These are phyloP conservation scores for Tragulus kanchil DNA, from an alignment of 2,113 vertebrate species.

Conservation along the genomic window DNA sequence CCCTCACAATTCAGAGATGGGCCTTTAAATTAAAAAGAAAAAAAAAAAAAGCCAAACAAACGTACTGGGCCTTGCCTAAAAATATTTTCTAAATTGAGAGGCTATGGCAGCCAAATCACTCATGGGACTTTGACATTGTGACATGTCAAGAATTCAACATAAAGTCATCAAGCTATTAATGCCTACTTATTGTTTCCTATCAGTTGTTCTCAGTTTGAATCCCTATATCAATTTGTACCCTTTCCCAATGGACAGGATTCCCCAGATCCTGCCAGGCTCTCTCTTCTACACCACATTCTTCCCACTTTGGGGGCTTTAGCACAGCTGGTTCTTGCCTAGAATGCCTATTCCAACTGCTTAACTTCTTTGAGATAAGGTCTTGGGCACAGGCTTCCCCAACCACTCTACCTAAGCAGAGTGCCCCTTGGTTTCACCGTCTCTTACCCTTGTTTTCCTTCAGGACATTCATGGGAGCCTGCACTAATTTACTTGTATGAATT, in stretches of 20 bases:
- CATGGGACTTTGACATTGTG: neutral
- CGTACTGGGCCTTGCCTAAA: neutral
- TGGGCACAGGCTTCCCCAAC: neutral
- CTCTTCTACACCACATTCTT: neutral
- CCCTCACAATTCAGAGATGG: neutral
- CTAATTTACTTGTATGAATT: neutral
- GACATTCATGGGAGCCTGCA: neutral
- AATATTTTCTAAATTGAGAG: conserved; percentile 20
- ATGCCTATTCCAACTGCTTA: neutral
- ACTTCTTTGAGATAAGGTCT: neutral
- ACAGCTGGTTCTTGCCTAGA: neutral
- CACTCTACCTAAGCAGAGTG: neutral
- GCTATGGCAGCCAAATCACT: neutral
- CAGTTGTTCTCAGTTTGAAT: conserved; percentile 14
- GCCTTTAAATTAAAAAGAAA: neutral
- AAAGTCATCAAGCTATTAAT: neutral
- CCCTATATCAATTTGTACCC: neutral
- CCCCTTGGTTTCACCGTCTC: neutral
- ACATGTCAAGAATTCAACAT: neutral
- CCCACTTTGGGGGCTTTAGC: neutral
- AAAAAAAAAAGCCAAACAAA: neutral
- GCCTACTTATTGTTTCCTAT: neutral
- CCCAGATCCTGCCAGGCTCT: neutral
- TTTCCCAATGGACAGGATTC: neutral
- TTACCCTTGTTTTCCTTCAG: neutral